phyloP scores from a whole-genome alignment of 2,797 vertebrate genomes.

The Jordanella pulchra region DNA sequence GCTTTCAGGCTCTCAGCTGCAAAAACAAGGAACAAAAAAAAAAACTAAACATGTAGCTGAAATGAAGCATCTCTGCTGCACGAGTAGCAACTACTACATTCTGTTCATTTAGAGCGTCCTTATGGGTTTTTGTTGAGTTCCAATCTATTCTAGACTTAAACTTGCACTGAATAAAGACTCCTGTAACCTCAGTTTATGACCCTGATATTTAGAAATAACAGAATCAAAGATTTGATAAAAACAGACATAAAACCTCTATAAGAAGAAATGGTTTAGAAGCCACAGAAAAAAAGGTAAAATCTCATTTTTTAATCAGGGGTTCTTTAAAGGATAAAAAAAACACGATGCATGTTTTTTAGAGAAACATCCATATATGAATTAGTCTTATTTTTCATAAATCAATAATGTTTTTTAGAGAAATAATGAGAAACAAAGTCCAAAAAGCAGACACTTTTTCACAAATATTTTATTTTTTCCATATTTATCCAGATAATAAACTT shows the following conservation, averaged over 20 bases:
- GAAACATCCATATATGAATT: neutral
- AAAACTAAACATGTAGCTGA: neutral
- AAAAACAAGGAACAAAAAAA: conserved; percentile 12
- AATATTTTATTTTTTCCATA: neutral
- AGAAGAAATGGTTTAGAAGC: neutral
- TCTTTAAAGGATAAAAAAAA: neutral
- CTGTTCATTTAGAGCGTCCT: neutral
- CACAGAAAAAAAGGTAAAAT: neutral
- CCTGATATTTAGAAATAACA: no score
- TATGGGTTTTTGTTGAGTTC: no score
- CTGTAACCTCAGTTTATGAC: no score
- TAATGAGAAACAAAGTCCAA: neutral
- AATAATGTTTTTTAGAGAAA: neutral
- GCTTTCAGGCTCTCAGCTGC: conserved; percentile 86
- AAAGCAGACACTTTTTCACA: neutral
- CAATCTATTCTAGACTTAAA: no score
- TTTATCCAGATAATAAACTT: neutral
- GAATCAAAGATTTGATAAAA: no score
- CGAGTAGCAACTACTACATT: neutral
- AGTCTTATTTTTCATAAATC: neutral
- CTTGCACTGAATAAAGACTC: no score
- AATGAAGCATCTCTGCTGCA: neutral
- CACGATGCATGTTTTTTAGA: no score
- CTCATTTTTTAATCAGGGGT: no score
- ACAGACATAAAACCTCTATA: no score